These are phyloP conservation scores for Ennomos fuscantarius DNA, from an alignment of 2,888 invertebrate genomes.

Conservation along the genomic window DNA sequence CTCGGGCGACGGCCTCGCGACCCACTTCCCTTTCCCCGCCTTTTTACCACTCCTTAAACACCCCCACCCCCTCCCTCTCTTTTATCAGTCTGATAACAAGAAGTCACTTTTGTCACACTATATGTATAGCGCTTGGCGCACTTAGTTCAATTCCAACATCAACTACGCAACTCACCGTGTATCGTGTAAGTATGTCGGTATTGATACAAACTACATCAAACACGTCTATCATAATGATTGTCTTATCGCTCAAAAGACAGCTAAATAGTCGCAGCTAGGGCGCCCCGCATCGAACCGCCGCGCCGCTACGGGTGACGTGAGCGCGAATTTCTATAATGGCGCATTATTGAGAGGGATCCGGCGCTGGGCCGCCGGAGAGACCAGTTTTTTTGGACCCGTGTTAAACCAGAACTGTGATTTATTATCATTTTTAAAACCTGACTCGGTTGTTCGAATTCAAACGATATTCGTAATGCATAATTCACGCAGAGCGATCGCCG, in stretches of 20 bases:
- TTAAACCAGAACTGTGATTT: slow-evolving; percentile 46
- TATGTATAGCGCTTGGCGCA: slow-evolving; percentile 31
- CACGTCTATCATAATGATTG: slow-evolving; percentile 8
- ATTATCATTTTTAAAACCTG: slow-evolving; percentile 52
- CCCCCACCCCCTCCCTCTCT: slow-evolving; percentile 56
- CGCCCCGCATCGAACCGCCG: slow-evolving; percentile 12
- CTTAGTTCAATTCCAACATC: slow-evolving; percentile 17
- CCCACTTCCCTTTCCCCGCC: slow-evolving; percentile 67
- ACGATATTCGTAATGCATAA: slow-evolving; percentile 61
- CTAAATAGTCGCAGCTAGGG: neutral
- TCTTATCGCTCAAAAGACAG: slow-evolving; percentile 10
- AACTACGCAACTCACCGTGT: neutral
- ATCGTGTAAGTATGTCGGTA: slow-evolving; percentile 2
- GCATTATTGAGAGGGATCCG: slow-evolving; percentile 35
- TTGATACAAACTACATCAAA: neutral
- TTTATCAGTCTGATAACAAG: slow-evolving; percentile 72
- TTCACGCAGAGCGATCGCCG: slow-evolving; percentile 49
- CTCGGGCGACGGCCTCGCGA: slow-evolving; percentile 78
- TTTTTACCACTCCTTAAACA: slow-evolving; percentile 44
- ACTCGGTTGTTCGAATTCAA: slow-evolving; percentile 53
- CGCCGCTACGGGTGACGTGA: slow-evolving; percentile 16
- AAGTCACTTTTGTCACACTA: slow-evolving; percentile 48
- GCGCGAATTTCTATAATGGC: slow-evolving; percentile 26
- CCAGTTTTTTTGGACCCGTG: slow-evolving; percentile 41
- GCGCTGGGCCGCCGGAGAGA: slow-evolving; percentile 32